Evolutionary conservation across 1,140 invertebrate species (phyloP), one percentile per base, ranked within the genome.

Genomic region (Philaenus spumarius): DNA sequence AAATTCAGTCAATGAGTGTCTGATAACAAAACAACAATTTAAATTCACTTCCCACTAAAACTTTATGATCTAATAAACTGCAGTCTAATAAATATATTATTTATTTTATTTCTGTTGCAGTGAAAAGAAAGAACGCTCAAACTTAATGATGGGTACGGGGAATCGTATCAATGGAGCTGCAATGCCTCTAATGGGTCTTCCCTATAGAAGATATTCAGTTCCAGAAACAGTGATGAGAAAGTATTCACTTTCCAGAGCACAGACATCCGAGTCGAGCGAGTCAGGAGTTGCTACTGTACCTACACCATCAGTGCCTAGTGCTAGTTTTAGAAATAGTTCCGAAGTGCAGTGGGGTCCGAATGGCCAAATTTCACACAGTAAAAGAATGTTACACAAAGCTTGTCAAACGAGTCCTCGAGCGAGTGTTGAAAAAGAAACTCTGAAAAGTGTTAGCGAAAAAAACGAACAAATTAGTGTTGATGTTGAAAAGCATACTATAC

Each of bases 221-320:
- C 67, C 67, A 15, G 67, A 68, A 52, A 60, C 61, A n/a, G 62
- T 68, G 11, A 68, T 68, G 67, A 51, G 67, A 24, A 62, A 63
- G 23, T 68, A 66, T 42, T 54, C 62, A n/a, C 57, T 68, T 23
- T 51, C 43, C 5, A 37, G 58, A 14, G 35, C 40, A 4, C 47
- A 55, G 12, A 58, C 62, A 15, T 52, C 55, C 22, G 53, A 61
- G 22, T 55, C 42, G 9, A 55, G 42, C 24, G 47, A 51, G 15
- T 48, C 43, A 20, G 62, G 43, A 14, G n/a, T 43, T 1, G 55
- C 51, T 15, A 53, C 45, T 15, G 52, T 42, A 35, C 53, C 59
- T 5, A 57, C 55, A 55, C 42, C 50, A 14, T 37, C 55, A 45
- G 55, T 50, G 1, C 47, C 53, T 2, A 51, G 46, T 19, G 24